Base-by-base conservation (phyloP, 2,888 invertebrate species). In the Melinaea menophilus region DNA sequence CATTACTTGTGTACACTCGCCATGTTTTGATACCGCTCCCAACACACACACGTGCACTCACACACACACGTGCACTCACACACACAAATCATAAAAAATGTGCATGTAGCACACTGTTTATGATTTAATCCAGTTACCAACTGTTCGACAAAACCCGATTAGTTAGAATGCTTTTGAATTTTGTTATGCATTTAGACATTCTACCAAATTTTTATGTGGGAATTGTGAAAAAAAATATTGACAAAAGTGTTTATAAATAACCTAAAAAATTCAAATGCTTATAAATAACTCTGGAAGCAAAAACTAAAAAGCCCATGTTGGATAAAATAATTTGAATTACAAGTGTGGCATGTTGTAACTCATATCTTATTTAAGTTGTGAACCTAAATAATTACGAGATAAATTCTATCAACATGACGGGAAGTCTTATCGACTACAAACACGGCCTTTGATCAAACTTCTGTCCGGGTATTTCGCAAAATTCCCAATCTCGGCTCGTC, bases 1-100 rank as follows among this genome's bases (percentile, higher is more conserved):
- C 63, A 66, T 64, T 62, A 64, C 59, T 37, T 57, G 58, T 54
- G 64, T 64, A 66, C 60, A 64, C 63, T 66, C 62, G 60, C 57
- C 56, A 37, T 67, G 65, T 65, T 63, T 62, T 65, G 60, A 63
- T 65, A 58, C 58, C 64, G 64, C 48, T 62, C 64, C 64, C 61
- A 22, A 41, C 31, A 48, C 37, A 22, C 41, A 45, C 31, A 37
- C 22, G 55, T 5, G 22, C 35, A 22, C 37, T 33, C 35, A 55
- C 56, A 48, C 55, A 41, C 31, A 56, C 41, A 55, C 11, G 13
- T 45, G 2, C 3, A 55, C 51, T 31, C 37, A 51, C 35, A 61
- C 9, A 35, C 22, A 56, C 41, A 55, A 5, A 22, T 22, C 4
- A 4, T 33, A 51, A 22, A 22, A 22, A 22, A 22, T 22, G 22